Base-by-base conservation (phyloP, 2,888 invertebrate species). In the Chymomyza procnemis region DNA sequence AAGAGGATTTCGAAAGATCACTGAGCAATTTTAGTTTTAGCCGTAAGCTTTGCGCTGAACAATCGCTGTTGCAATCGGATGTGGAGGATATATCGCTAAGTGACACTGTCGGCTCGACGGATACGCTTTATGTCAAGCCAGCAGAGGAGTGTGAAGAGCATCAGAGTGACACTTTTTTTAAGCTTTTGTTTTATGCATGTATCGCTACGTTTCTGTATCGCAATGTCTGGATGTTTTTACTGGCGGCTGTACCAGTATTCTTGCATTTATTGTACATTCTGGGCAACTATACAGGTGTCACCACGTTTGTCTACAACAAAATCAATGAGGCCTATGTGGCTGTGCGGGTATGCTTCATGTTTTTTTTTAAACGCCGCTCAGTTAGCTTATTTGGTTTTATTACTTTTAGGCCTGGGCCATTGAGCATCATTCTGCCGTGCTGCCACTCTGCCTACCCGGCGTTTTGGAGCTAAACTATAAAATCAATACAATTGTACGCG, bases 151-250 rank as follows among this genome's bases (percentile, higher is more conserved):
- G 91, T 30, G 91, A 92, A 64, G 89, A 89, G 47, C 90, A 90
- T 67, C 93, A 93, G 68, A 95, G 95, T 73, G 94, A 94, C 16
- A 92, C 93, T 50, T 96, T 95, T 85, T 94, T 96, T 83, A 96
- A 95, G 84, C 93, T 94, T 4, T 91, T 97, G 12, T 92, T 97
- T 76, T 97, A 96, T 92, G 95, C 95, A 2, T 97, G 97, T 80
- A 91, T 95, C 6, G 93, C 95, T 62, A 96, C 97, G 92, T 92
- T 97, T 34, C 92, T 97, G 16, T 97, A 97, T 95, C 95, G 96
- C 81, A 95, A 97, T 86, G 93, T 95, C 61, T 96, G 97, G 95
- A 91, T 97, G 67, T 91, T 96, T 74, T 94, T 95, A 6, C 92
- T 97, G 22, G 92, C 96, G 61, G 93, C 95, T 1, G 92, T 97